phyloP scores from a whole-genome alignment of 1,140 invertebrate genomes.

The Arctopsyche grandis region DNA sequence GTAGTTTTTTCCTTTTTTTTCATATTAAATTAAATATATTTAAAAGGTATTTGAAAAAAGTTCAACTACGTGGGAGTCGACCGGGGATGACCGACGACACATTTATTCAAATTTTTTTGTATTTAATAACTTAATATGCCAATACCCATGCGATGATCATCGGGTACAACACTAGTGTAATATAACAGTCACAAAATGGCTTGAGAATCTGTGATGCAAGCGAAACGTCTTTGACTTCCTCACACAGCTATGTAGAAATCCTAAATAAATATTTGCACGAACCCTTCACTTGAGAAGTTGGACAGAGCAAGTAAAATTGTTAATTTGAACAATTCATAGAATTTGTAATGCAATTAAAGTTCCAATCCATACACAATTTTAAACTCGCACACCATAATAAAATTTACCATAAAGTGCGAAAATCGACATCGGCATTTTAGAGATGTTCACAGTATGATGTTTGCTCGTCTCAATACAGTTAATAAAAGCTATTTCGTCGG shows the following conservation, averaged over 20 bases:
- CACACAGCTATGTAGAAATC: constrained; percentile 3
- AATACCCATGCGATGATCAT: too few relatives aligned
- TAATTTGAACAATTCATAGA: constrained; percentile 1
- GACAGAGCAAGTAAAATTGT: not conserved
- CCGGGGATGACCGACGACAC: too few relatives aligned
- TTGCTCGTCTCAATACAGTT: not conserved
- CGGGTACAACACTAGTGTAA: too few relatives aligned
- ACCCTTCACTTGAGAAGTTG: constrained; percentile 15
- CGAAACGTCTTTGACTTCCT: constrained; percentile 21
- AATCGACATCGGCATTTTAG: not conserved
- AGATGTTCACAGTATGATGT: not conserved
- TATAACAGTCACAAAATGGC: too few relatives aligned
- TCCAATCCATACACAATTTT: not conserved
- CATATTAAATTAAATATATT: too few relatives aligned
- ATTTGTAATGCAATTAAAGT: not conserved
- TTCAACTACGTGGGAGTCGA: too few relatives aligned
- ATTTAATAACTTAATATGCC: too few relatives aligned
- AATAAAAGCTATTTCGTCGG: constrained; percentile 11
- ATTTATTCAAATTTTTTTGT: too few relatives aligned
- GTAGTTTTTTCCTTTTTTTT: too few relatives aligned
- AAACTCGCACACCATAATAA: not conserved
- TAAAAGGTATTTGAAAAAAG: too few relatives aligned
- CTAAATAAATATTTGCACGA: constrained; percentile 24
- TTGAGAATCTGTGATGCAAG: not conserved
- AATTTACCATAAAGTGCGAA: not conserved